phyloP scores from a whole-genome alignment of 2,113 vertebrate genomes.

The Apteryx owenii region DNA sequence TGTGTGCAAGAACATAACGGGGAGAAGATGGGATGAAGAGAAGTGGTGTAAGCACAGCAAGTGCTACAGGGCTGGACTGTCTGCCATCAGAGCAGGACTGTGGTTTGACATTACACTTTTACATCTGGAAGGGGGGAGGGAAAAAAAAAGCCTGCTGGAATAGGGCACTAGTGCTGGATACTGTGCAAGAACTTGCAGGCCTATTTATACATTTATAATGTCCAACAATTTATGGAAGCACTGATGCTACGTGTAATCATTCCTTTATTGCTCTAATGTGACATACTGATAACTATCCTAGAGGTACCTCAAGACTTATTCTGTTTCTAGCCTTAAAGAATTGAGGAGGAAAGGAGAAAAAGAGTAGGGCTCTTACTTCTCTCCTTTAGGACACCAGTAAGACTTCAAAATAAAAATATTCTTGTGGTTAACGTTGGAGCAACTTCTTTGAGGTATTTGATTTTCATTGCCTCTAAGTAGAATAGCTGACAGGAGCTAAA shows the following conservation, averaged over 20 bases:
- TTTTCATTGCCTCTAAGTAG: slow-evolving; percentile 25
- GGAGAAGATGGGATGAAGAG: too few species aligned
- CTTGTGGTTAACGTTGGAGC: slow-evolving; percentile 36
- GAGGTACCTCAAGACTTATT: not conserved
- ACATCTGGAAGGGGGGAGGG: too few species aligned
- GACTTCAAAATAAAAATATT: not conserved
- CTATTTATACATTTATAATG: not conserved
- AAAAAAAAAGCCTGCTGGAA: too few species aligned
- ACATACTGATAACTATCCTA: not conserved
- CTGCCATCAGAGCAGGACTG: too few species aligned
- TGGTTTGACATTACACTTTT: too few species aligned
- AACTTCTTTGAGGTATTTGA: not conserved
- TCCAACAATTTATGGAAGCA: not conserved
- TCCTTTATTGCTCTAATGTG: not conserved
- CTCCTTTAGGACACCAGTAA: not conserved
- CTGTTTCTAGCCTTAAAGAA: not conserved
- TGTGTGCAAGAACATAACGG: too few species aligned
- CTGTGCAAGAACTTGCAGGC: not conserved
- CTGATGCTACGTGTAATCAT: not conserved
- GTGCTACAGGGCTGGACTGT: too few species aligned
- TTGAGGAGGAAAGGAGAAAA: not conserved
- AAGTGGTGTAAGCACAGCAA: too few species aligned
- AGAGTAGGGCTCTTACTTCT: not conserved
- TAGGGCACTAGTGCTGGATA: not conserved
- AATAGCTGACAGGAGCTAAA: slow-evolving; percentile 41